A percentile compares a stretch with the other conserved stretches of the same genome.
Conservation (phyloP, 2,113 vertebrate genomes). For the Halichoeres trimaculatus region DNA sequence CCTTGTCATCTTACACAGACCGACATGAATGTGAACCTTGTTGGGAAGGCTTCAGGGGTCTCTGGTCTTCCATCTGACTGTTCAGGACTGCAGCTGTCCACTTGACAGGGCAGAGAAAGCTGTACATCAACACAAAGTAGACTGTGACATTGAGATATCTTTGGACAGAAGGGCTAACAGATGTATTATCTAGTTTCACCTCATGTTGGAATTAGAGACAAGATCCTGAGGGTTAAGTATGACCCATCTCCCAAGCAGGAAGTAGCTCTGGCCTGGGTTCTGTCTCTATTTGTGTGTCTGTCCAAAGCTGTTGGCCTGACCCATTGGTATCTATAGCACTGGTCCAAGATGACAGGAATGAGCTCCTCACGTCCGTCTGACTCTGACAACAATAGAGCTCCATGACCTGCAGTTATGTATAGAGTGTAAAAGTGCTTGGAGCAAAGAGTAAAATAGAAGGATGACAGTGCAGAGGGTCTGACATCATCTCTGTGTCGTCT, state of each 20-base stretch:
- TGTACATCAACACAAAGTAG: constrained; percentile 26
- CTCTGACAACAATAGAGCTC: constrained; percentile 71
- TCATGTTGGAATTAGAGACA: constrained; percentile 24
- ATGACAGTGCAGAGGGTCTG: constrained; percentile 23
- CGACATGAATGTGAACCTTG: constrained; percentile 32
- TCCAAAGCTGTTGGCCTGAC: constrained; percentile 67
- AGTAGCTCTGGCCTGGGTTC: constrained; percentile 26
- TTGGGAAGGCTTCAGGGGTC: constrained; percentile 20
- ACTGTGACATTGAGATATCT: constrained; percentile 54
- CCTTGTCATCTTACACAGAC: constrained; percentile 1
- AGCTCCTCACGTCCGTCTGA: constrained; percentile 50
- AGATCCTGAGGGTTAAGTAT: constrained; percentile 16
- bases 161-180: constrained; percentile 37
- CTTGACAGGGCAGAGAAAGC: constrained; percentile 19
- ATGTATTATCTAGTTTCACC: constrained; percentile 39
- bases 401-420: constrained; percentile 73
- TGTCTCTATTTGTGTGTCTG: constrained; percentile 66
- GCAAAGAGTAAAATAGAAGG: constrained; percentile 37
- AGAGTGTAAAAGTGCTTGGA: constrained; percentile 39
- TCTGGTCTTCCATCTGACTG: constrained; percentile 11
- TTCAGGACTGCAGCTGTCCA: constrained; percentile 40
- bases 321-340: constrained; percentile 76
- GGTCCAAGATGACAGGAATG: constrained; percentile 65
- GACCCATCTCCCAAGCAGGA: constrained; percentile 36
- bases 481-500: constrained; percentile 39